Evolutionary conservation across 2,797 vertebrate genomes (phyloP).

Genomic region (Oryzias dopingdopingensis): DNA sequence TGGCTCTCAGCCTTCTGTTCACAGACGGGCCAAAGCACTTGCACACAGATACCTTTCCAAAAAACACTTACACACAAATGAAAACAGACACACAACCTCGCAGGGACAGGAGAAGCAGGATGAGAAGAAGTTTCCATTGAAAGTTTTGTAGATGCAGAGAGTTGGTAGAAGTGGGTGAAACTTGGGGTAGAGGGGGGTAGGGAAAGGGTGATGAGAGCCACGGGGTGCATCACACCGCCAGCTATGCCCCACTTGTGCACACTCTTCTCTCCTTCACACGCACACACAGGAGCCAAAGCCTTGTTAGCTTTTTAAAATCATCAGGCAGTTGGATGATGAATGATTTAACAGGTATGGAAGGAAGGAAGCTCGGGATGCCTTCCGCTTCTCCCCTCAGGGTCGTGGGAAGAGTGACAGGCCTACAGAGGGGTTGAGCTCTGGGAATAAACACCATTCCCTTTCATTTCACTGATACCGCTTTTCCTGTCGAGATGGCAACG

Average conservation of each 20-base stretch:
- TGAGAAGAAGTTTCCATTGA: constrained; percentile 35
- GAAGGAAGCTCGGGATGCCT: constrained; percentile 75
- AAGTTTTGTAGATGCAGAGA: constrained; percentile 57
- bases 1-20: constrained; percentile 40
- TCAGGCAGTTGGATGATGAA: constrained; percentile 82
- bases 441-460: constrained; percentile 79
- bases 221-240: constrained; percentile 65
- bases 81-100: constrained; percentile 24
- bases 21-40: constrained; percentile 24
- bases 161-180: constrained; percentile 43
- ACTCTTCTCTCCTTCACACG: constrained; percentile 27
- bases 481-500: constrained; percentile 69
- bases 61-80: constrained; percentile 24
- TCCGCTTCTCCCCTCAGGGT: constrained; percentile 70
- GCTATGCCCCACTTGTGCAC: constrained; percentile 57
- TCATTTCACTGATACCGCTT: constrained; percentile 72
- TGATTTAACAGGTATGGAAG: constrained; percentile 80
- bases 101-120: constrained; percentile 39
- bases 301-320: constrained; percentile 80
- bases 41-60: constrained; percentile 10
- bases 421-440: constrained; percentile 74
- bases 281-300: constrained; percentile 52
- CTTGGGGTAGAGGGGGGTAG: constrained; percentile 31
- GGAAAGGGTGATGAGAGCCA: constrained; percentile 45
- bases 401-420: constrained; percentile 75